Conservation (phyloP, 2,113 vertebrate genomes). For the Catharus minimus region DNA sequence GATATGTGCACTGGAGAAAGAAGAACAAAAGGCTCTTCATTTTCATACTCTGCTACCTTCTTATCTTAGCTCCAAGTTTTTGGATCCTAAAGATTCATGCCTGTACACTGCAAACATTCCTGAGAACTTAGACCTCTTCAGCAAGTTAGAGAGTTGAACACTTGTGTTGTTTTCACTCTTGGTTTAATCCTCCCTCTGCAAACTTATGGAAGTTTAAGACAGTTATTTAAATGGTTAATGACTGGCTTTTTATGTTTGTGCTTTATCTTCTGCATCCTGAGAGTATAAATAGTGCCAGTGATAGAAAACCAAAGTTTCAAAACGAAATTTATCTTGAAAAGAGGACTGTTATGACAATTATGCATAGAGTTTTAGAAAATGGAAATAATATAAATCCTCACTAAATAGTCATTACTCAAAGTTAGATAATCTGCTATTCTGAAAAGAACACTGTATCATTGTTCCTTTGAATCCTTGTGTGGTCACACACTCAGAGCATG, state of each 20-base stretch:
- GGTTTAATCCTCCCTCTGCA: not conserved
- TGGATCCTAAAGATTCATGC: not conserved
- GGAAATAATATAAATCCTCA: not conserved
- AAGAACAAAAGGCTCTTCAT: conserved; percentile 71
- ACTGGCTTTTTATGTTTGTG: not conserved
- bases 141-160: not conserved
- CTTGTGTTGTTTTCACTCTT: not conserved
- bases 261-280: not conserved
- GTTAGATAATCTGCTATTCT: not conserved
- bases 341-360: not conserved
- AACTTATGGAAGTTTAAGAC: not conserved
- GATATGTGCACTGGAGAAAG: conserved; percentile 61
- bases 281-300: not conserved
- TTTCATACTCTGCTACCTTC: conserved; percentile 74
- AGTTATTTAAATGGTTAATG: not conserved
- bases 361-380: not conserved
- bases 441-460: not conserved
- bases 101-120: not conserved
- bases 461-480: not conserved
- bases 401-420: not conserved
- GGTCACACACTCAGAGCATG: not conserved
- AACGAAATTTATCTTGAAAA: not conserved
- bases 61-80: conserved; percentile 57
- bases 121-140: not conserved
- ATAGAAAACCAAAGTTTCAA: not conserved